Base-by-base conservation (phyloP, 1,140 invertebrate genomes). In the Pseudomyrmex gracilis region DNA sequence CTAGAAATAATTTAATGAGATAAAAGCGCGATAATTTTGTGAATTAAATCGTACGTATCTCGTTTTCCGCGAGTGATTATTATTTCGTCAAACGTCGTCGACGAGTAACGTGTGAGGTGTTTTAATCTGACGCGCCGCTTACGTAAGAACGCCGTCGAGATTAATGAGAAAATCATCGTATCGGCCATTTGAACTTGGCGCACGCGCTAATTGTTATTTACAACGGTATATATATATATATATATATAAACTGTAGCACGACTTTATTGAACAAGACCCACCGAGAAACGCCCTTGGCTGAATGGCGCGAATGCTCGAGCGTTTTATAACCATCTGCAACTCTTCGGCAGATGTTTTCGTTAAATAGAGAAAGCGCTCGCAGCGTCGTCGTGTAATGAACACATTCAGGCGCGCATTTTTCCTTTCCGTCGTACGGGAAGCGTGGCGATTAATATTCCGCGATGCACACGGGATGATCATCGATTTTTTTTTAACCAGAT, bases 191-290 rank as follows among this genome's bases (percentile, higher is more conserved):
- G 87, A 88, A 90, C 5, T 34, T 87, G 84, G 77, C 76, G 64
- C 64, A 77, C 76, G 64, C 82, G 87, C 86, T 92, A 93, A 93
- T 93, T 93, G 89, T 93, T 93, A 92, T 93, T 93, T 93, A 93
- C 91, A 90, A 92, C 86, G 85, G 88, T 85, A 53, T 88, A n/a
- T n/a, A n/a, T n/a, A n/a, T n/a, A n/a, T n/a, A n/a, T n/a, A n/a
- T n/a, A n/a, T n/a, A n/a, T n/a, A 88, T 90, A 91, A 91, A 90
- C 74, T 89, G 89, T 91, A 89, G 86, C 89, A 89, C 74, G 83
- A 85, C 86, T 91, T 90, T 90, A 91, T 92, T 90, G 89, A 88
- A 85, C 77, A 70, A 64, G 17, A 5, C 60, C 51, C 51, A 51
- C 13, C 24, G 73, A 45, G 20, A 49, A 71, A 58, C 76, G 76